Evolutionary conservation across 2,113 vertebrate species (phyloP).

Genomic region (Sitta europaea): DNA sequence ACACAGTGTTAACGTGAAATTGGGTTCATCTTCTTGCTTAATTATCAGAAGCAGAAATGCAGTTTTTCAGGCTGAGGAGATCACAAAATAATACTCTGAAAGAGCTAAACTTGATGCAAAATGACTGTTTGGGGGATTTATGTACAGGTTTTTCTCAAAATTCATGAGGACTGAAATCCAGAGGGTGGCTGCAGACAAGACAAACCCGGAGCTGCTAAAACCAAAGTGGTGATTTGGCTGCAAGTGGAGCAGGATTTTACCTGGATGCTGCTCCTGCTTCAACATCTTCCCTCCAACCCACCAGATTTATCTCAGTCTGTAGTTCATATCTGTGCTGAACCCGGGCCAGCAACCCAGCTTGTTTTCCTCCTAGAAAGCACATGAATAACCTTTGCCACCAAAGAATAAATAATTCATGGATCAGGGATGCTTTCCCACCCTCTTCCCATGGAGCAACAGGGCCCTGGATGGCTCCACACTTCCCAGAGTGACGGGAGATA

Average conservation of each 20-base stretch:
- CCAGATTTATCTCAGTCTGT: neutral
- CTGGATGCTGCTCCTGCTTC: neutral
- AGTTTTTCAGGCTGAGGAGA: neutral
- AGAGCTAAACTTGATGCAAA: neutral
- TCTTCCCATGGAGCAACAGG: neutral
- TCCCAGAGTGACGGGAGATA: neutral
- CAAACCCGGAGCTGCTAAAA: neutral
- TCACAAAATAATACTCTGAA: neutral
- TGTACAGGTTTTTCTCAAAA: neutral
- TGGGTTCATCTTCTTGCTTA: neutral
- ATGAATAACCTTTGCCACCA: neutral
- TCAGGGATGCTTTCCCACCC: neutral
- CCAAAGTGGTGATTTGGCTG: neutral
- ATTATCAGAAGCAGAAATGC: neutral
- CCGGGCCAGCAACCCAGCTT: too few species aligned
- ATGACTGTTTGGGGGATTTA: neutral
- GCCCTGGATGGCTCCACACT: neutral
- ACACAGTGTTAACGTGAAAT: neutral
- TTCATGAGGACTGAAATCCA: neutral
- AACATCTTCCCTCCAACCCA: neutral
- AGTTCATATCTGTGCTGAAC: neutral
- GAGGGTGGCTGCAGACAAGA: neutral
- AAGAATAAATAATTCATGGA: neutral
- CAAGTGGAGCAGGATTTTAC: neutral
- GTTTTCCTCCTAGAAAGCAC: neutral